A percentile compares a stretch with the other conserved stretches of the same genome.
Evolutionary conservation across 2,888 invertebrate genomes (phyloP).

Genomic region (Timandra comae): DNA sequence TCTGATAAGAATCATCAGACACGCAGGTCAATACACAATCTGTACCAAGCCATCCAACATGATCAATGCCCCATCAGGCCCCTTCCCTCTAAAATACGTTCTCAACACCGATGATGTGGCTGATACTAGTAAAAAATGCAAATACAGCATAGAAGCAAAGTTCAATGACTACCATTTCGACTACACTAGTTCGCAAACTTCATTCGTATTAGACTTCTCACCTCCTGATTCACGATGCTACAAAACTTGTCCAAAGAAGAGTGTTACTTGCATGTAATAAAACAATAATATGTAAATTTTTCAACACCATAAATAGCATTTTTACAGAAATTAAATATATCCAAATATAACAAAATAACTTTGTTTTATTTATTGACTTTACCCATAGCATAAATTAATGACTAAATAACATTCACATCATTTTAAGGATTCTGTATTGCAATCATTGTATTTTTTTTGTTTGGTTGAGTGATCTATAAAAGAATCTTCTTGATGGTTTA

Average conservation of each 20-base stretch:
- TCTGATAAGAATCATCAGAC: constrained; percentile 53
- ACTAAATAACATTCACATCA: no score
- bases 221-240: constrained; percentile 52
- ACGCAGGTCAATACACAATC: constrained; percentile 58
- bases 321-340: no score
- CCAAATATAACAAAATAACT: no score
- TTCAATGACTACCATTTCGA: constrained; percentile 66
- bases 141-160: constrained; percentile 63
- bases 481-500: no score
- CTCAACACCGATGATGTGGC: constrained; percentile 40
- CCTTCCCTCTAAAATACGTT: constrained; percentile 62
- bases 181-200: constrained; percentile 61
- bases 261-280: constrained; percentile 34
- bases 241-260: constrained; percentile 49
- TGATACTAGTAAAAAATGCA: constrained; percentile 20
- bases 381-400: no score
- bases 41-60: constrained; percentile 59
- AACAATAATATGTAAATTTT: no score
- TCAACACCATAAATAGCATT: no score
- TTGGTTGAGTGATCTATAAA: no score
- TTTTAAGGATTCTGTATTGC: no score
- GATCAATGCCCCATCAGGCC: constrained; percentile 57
- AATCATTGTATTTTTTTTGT: no score
- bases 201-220: constrained; percentile 62
- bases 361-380: no score